phyloP scores from a whole-genome alignment of 2,797 vertebrate species.

The Protonibea diacanthus region DNA sequence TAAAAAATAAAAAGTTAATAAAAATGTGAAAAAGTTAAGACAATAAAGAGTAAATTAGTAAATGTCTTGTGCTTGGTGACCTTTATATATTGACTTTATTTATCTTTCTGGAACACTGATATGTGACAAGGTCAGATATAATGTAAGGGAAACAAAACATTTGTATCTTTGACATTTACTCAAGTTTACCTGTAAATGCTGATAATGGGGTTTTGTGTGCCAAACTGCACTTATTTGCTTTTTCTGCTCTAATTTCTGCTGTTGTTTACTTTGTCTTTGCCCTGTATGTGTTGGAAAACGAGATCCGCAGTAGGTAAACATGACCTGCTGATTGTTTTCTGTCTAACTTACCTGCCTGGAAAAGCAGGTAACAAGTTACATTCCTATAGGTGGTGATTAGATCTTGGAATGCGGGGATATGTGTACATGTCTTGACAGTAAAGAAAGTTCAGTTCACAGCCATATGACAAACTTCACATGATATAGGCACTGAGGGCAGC shows the following conservation, averaged over 20 bases:
- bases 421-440: not conserved
- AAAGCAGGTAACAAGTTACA: too few species aligned
- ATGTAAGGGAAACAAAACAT: not conserved
- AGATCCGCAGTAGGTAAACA: not conserved
- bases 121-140: not conserved
- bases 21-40: not conserved
- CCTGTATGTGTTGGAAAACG: not conserved
- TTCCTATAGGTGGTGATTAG: too few species aligned
- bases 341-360: too few species aligned
- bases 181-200: not conserved
- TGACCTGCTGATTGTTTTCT: not conserved
- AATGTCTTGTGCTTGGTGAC: not conserved
- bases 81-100: not conserved
- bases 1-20: too few species aligned
- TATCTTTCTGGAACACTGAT: not conserved
- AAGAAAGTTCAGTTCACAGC: slow-evolving; percentile 52
- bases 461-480: slow-evolving; percentile 66
- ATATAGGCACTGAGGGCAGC: slow-evolving; percentile 21
- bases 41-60: not conserved
- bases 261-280: not conserved
- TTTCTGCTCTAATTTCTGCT: not conserved
- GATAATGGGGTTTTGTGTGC: not conserved
- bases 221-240: not conserved
- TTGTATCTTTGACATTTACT: not conserved
- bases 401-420: not conserved